A percentile compares a stretch with the other conserved stretches of the same genome.
These are phyloP conservation scores for Aptenodytes patagonicus DNA, from an alignment of 2,113 vertebrate species.

Conservation along the genomic window DNA sequence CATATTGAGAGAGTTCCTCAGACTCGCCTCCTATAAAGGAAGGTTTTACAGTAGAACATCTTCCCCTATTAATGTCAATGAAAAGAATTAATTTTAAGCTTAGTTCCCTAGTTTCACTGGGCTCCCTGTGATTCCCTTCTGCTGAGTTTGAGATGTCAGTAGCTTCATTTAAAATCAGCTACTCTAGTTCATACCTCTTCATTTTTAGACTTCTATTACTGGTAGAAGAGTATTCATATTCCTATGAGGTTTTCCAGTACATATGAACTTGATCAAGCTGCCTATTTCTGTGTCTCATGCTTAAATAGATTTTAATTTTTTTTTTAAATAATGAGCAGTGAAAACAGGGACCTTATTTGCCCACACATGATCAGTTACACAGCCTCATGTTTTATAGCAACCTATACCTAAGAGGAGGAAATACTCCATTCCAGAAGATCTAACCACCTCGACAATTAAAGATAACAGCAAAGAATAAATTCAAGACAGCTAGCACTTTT, in stretches of 20 bases:
- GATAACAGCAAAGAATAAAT: neutral
- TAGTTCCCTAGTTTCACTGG: neutral
- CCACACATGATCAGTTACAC: neutral
- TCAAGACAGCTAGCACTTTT: neutral
- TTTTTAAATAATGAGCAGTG: neutral
- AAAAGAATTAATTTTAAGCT: neutral
- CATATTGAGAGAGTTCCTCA: neutral
- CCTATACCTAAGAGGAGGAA: neutral
- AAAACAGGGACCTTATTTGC: neutral
- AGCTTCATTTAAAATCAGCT: neutral
- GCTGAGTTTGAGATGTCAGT: neutral
- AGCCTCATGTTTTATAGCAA: neutral
- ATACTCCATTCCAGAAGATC: neutral
- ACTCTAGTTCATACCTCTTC: neutral
- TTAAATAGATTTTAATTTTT: neutral
- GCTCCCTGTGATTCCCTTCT: neutral
- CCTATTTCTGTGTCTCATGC: neutral
- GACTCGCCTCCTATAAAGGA: neutral
- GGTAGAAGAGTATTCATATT: neutral
- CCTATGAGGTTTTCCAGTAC: neutral
- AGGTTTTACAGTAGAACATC: neutral
- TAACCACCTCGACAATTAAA: neutral
- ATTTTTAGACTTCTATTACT: neutral
- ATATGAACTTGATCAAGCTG: neutral
- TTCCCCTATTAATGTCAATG: neutral